These are phyloP conservation scores for Baccha elongata DNA, from an alignment of 2,888 invertebrate genomes.

Conservation along the genomic window DNA sequence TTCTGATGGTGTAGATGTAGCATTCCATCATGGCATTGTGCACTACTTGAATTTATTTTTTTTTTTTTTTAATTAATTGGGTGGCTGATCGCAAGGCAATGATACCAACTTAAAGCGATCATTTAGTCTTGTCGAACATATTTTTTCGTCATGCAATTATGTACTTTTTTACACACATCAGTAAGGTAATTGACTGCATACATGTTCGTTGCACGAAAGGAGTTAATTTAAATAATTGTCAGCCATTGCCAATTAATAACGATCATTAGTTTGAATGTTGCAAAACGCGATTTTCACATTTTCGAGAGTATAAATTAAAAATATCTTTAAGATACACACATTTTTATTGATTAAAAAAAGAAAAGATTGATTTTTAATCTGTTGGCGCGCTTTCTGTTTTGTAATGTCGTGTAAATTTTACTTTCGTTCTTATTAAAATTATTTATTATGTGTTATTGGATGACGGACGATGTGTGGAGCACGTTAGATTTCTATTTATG, in stretches of 20 bases:
- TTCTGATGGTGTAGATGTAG: slow-evolving; percentile 19
- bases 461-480: slow-evolving; percentile 3
- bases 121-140: slow-evolving; percentile 59
- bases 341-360: too few species aligned
- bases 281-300: slow-evolving; percentile 57
- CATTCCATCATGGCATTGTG: slow-evolving; percentile 31
- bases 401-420: slow-evolving; percentile 33
- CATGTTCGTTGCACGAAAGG: slow-evolving; percentile 30
- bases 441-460: slow-evolving; percentile 45
- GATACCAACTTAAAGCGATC: slow-evolving; percentile 57
- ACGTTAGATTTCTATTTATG: slow-evolving; percentile 56
- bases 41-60: slow-evolving; percentile 54
- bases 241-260: slow-evolving; percentile 70
- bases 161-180: slow-evolving; percentile 29
- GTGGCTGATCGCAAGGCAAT: slow-evolving; percentile 42
- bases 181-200: slow-evolving; percentile 45
- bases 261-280: slow-evolving; percentile 64
- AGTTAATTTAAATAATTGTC: slow-evolving; percentile 71
- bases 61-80: slow-evolving; percentile 64
- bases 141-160: slow-evolving; percentile 55
- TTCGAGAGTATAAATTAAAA: slow-evolving; percentile 5
- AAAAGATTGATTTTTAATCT: slow-evolving; percentile 11
- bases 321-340: too few species aligned
- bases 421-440: slow-evolving; percentile 54
- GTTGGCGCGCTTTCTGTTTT: slow-evolving; percentile 15